phyloP scores from a whole-genome alignment of 1,140 invertebrate genomes.

The Drosophila rhopaloa region DNA sequence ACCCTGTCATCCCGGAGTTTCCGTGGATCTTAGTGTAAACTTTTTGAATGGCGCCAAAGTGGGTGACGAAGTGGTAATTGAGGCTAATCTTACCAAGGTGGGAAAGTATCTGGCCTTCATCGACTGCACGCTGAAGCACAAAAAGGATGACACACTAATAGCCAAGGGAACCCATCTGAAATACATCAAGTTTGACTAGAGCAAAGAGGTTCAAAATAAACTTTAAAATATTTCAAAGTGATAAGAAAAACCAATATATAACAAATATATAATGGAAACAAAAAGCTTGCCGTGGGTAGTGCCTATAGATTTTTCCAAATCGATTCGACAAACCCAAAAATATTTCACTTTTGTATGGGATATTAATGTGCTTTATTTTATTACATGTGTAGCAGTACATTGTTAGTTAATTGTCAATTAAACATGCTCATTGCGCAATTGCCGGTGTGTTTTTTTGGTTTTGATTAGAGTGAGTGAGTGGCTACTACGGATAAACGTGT shows the following conservation, averaged over 20 bases:
- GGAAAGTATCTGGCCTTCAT: conserved; percentile 93
- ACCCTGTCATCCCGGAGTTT: conserved; percentile 88
- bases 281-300: too few relatives aligned
- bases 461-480: conserved; percentile 63
- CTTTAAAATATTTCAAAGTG: too few relatives aligned
- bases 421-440: conserved; percentile 43
- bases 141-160: conserved; percentile 88
- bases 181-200: conserved; percentile 81
- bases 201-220: too few relatives aligned
- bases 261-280: too few relatives aligned
- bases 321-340: too few relatives aligned
- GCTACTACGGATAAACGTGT: conserved; percentile 70
- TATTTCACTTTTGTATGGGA: conserved; percentile 10
- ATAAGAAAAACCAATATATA: too few relatives aligned
- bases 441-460: conserved; percentile 25
- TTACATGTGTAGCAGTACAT: conserved; percentile 81
- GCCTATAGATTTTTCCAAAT: too few relatives aligned
- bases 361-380: conserved; percentile 80
- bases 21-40: conserved; percentile 91
- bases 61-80: conserved; percentile 92
- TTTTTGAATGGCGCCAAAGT: conserved; percentile 90
- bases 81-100: conserved; percentile 91
- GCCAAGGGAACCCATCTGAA: conserved; percentile 93
- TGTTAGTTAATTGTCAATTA: conserved; percentile 67
- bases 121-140: conserved; percentile 90